Evolutionary conservation across 2,888 invertebrate species (phyloP), one percentile per base, ranked within the genome.

Genomic region (Patella pellucida): DNA sequence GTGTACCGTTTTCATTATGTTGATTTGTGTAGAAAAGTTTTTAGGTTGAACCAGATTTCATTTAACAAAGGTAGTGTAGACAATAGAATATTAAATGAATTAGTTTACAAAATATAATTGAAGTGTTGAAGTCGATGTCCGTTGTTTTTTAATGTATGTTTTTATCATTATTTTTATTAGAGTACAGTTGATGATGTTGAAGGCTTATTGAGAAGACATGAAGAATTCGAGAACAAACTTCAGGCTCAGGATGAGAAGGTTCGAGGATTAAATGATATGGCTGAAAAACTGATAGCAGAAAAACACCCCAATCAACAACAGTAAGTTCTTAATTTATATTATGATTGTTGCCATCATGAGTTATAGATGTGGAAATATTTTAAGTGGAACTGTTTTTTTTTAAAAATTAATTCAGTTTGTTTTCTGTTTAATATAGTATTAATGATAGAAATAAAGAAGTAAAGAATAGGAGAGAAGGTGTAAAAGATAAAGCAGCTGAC

Each of bases 231-330:
- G 88, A 96, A 96, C 85, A 96, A 96, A 0, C 92, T 99, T 27
- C 94, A 94, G 79, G 98, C 97, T 0, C 98, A 99, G 92, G 98
- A 98, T 88, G 97, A 98, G 85, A 93, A 97, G 62, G 92, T 98
- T 14, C 94, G 95, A 79, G 94, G 94, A 16, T 96, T 98, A 90
- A 94, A 93, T 83, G 95, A 95, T 84, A 94, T 95, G 78, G 97
- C 98, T 0, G 95, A 96, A 82, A 94, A 94, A 80, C 92, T 98
- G 9, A 95, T 96, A 81, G 93, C 93, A 11, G 94, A 94, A 50
- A 93, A 94, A 78, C 97, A 97, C 91, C 87, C 87, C 9, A 85
- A 87, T 75, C 77, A 81, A 77, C 85, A 86, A 56, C 80, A 85
- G 87, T 87, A 79, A 82, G 85, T 81, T 70, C 62, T 69, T 67